Conservation (phyloP, 2,888 invertebrate species). For the Limnephilus marmoratus region DNA sequence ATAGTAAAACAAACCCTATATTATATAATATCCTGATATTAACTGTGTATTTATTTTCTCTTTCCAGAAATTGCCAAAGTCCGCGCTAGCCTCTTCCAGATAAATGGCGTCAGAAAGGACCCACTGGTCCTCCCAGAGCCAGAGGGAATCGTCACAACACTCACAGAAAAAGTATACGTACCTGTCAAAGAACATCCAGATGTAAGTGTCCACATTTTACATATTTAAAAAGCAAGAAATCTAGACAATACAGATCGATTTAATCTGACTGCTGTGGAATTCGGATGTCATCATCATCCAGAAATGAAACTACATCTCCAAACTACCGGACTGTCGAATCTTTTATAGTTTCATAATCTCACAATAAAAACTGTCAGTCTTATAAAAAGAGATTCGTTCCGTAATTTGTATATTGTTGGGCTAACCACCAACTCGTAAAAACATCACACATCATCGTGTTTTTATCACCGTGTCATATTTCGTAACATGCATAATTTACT, state of each 20-base stretch:
- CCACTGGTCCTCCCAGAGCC: conserved; percentile 94
- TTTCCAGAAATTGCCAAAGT: conserved; percentile 98
- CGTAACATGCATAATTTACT: conserved; percentile 18
- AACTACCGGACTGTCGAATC: neutral
- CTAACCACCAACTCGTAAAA: neutral
- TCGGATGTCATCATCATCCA: neutral
- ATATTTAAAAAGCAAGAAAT: neutral
- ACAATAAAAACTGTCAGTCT: neutral
- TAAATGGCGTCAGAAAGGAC: conserved; percentile 97
- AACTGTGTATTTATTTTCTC: conserved; percentile 68
- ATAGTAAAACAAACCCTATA: no score
- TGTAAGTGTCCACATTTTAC: conserved; percentile 83
- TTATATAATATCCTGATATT: no score
- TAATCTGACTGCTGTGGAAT: neutral
- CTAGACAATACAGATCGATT: neutral
- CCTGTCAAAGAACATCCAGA: conserved; percentile 99
- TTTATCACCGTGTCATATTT: conserved; percentile 9
- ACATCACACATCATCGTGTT: neutral
- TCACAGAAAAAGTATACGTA: conserved; percentile 99
- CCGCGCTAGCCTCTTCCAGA: conserved; percentile 98
- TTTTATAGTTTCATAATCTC: neutral
- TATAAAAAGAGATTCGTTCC: conserved; percentile 2
- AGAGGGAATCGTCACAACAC: conserved; percentile 92
- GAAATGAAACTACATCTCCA: neutral
- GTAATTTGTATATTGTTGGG: neutral